phyloP scores from a whole-genome alignment of 2,888 invertebrate species.

The Hypomecis punctinalis region DNA sequence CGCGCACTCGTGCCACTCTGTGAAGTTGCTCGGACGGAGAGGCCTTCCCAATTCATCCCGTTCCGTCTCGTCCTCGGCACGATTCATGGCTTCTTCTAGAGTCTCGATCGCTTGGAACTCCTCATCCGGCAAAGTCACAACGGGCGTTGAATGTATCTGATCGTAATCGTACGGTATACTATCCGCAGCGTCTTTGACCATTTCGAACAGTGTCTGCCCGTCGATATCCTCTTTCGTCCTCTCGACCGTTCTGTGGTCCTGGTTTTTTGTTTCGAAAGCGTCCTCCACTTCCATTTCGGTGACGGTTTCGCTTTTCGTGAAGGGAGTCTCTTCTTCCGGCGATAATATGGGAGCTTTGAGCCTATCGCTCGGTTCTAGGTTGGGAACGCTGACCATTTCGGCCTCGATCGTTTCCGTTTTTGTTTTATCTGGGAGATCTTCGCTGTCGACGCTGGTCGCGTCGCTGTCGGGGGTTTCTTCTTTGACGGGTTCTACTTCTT shows the following conservation, averaged over 20 bases:
- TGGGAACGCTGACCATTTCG: conserved; percentile 53
- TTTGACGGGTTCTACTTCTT: conserved; percentile 33
- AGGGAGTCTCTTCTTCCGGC: conserved; percentile 59
- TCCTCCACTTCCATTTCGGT: conserved; percentile 42
- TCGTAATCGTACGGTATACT: conserved; percentile 61
- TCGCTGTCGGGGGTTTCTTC: conserved; percentile 22
- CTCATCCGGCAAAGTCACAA: conserved; percentile 51
- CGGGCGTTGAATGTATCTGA: conserved; percentile 61
- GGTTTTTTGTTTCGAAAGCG: conserved; percentile 52
- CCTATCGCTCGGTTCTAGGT: conserved; percentile 67
- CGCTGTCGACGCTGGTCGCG: conserved; percentile 11
- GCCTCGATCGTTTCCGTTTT: conserved; percentile 37
- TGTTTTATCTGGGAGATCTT: neutral
- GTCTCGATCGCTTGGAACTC: conserved; percentile 41
- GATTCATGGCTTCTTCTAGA: conserved; percentile 39
- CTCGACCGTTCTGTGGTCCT: conserved; percentile 74
- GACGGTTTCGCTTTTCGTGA: conserved; percentile 36
- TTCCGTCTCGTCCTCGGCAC: conserved; percentile 29
- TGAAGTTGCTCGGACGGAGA: conserved; percentile 84
- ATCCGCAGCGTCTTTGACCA: conserved; percentile 50
- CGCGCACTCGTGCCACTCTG: conserved; percentile 96
- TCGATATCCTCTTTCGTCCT: conserved; percentile 69
- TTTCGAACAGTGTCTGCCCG: conserved; percentile 60
- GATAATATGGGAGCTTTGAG: conserved; percentile 66
- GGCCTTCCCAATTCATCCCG: conserved; percentile 66